Base-by-base conservation (phyloP, 2,797 vertebrate genomes). In the Tinamus major region DNA sequence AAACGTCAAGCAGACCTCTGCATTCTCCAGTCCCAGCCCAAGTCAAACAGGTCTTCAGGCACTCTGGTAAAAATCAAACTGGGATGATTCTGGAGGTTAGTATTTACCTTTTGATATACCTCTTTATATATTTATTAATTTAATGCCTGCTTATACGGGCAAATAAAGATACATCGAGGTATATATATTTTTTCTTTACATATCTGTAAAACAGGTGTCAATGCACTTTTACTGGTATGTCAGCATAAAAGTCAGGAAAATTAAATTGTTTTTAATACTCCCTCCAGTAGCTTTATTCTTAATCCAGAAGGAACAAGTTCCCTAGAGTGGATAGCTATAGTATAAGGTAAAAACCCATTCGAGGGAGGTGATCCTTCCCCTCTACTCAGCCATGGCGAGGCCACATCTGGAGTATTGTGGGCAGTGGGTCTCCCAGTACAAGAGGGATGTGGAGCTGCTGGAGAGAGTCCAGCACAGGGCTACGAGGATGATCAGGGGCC, bases 261-360 rank as follows among this genome's bases (percentile, higher is more conserved):
- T 58, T 24, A 86, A 77, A 46, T 24, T 72, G 31, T 15, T 86
- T 67, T 70, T 63, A 86, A 81, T n/a, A 33, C 6, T 15, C 64
- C 11, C 9, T 48, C 46, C 2, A 26, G 13, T 26, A 64, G 7
- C 13, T 90, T 86, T 46, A 49, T 65, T 33, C 39, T 65, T 51
- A 70, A n/a, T 19, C 6, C 5, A 1, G 17, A 55, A 72, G 24
- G 21, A 78, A 72, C 10, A 41, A 77, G 3, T 33, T 16, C 35
- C 3, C n/a, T 49, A 6, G 37, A 64, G 1, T 37, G 13, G 1
- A 1, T 23, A 83, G 23, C 14, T 69, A 46, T 2, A 37, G 2
- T 2, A 10, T 31, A 39, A 6, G 16, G 68, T 82, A 70, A 67
- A 67, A 90, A 83, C 7, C 29, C 37, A 31, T 2, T 35, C 8